Conservation (phyloP, 2,113 vertebrate species). For the Sebastes fasciatus region DNA sequence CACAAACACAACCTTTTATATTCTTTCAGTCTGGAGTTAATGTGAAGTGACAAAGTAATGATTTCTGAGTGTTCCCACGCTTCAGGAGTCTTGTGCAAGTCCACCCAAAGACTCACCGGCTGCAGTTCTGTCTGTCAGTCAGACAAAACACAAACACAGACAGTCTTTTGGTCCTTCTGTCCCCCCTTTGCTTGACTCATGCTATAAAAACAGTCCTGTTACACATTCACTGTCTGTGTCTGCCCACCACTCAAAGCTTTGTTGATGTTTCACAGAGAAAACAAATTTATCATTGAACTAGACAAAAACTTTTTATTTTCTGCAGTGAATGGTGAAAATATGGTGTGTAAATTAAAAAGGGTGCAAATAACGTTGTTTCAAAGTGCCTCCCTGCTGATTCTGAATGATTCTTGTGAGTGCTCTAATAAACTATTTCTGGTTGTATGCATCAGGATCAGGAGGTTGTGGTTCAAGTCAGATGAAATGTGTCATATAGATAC, state of each 20-base stretch:
- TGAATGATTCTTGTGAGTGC: too few relatives aligned
- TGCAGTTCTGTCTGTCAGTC: constrained; percentile 39
- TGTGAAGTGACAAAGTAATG: constrained; percentile 60
- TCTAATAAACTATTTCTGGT: too few relatives aligned
- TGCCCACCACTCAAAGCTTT: constrained; percentile 19
- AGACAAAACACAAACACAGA: constrained; percentile 52
- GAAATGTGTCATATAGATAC: not conserved
- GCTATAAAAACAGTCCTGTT: constrained; percentile 3
- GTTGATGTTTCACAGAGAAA: constrained; percentile 7
- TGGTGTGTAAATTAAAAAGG: too few relatives aligned
- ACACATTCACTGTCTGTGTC: constrained; percentile 18
- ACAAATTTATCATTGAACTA: constrained; percentile 12
- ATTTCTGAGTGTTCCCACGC: constrained; percentile 58
- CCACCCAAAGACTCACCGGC: constrained; percentile 18
- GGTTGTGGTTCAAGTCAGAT: not conserved
- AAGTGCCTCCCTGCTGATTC: too few relatives aligned
- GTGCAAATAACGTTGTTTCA: too few relatives aligned
- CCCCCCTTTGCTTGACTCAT: not conserved
- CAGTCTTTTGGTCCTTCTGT: constrained; percentile 12
- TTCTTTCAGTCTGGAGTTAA: constrained; percentile 39
- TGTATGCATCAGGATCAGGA: not conserved
- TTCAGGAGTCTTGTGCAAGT: constrained; percentile 43
- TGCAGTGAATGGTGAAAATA: too few relatives aligned
- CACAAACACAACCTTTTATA: not conserved
- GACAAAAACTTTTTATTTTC: not conserved